Evolutionary conservation across 1,140 invertebrate species (phyloP), one percentile per base, ranked within the genome.

Genomic region (Brachionus asplanchnoidis): DNA sequence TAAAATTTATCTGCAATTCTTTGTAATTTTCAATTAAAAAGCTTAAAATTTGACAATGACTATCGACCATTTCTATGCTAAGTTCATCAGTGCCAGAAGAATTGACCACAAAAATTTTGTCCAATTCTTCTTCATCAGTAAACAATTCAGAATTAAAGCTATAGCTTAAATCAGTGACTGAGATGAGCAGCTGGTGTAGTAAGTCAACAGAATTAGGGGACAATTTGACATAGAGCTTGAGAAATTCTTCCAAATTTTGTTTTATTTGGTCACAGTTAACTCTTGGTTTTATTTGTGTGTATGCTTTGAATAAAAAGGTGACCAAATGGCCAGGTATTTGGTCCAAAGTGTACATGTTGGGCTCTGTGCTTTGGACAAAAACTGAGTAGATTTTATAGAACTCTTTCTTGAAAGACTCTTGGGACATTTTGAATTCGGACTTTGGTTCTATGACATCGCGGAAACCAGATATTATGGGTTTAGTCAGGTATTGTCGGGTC

Each of bases 391-490:
- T 40, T 50, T 68, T 65, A 14, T 36, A 23, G 5, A 82, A 66
- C 40, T 20, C 36, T 6, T 56, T 32, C 28, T 56, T 80, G 14
- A 80, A 80, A 17, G n/a, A 42, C n/a, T 75, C 17, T 12, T 42
- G 40, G 44, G 70, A 17, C 46, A 80, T 65, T 80, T n/a, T 80
- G 46, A 46, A 28, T 56, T 36, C n/a, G 3, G 42, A 85, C 82
- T 53, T 85, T 17, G 12, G 50, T 46, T 20, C 86, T 42, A 3
- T 73, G 28, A 75, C 82, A 86, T 11, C 12, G 5, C 17, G 85
- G n/a, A 20, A 88, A 73, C 9, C 87, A 86, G 85, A 23, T 11
- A 87, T 12, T 40, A 88, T 68, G 4, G 86, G 86, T 26, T 83
- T 9, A 12, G 86, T 85, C 1, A 88, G 8, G 73, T 85, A 86